A percentile compares a stretch with the other conserved stretches of the same genome.
These are phyloP conservation scores for Rhinopomastus cyanomelas DNA, from an alignment of 2,113 vertebrate species.

Conservation along the genomic window DNA sequence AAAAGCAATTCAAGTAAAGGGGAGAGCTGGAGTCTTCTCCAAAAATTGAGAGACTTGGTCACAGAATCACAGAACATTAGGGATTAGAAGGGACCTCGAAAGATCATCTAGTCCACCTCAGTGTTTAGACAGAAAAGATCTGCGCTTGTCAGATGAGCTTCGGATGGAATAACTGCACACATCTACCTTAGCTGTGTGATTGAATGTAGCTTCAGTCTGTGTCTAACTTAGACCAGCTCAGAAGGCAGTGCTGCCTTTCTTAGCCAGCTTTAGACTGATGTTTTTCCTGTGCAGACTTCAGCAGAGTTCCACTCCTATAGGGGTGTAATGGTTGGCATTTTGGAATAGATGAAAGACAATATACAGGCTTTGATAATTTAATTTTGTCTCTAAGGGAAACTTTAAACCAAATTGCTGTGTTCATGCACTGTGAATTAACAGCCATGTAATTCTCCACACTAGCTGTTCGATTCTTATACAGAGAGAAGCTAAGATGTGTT, in stretches of 20 bases:
- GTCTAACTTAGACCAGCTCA: background rate
- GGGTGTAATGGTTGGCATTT: background rate
- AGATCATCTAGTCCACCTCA: no score
- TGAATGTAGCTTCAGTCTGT: background rate
- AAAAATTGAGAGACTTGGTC: background rate
- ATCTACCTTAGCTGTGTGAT: background rate
- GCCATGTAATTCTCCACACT: background rate
- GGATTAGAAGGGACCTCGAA: no score
- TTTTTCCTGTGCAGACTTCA: background rate
- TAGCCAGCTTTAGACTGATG: background rate
- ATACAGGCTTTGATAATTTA: background rate
- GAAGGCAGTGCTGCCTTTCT: background rate
- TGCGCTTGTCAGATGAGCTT: background rate
- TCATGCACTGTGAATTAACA: background rate
- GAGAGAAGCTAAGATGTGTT: background rate
- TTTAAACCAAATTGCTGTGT: background rate
- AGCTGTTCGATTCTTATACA: background rate
- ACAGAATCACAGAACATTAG: no score
- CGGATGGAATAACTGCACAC: background rate
- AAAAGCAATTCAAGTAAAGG: background rate
- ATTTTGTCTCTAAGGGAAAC: background rate
- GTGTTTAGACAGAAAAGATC: background rate
- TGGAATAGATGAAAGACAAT: background rate
- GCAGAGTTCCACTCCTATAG: background rate
- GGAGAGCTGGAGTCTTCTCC: background rate